Conservation (phyloP, 2,113 vertebrate genomes). For the Alligator sinensis region DNA sequence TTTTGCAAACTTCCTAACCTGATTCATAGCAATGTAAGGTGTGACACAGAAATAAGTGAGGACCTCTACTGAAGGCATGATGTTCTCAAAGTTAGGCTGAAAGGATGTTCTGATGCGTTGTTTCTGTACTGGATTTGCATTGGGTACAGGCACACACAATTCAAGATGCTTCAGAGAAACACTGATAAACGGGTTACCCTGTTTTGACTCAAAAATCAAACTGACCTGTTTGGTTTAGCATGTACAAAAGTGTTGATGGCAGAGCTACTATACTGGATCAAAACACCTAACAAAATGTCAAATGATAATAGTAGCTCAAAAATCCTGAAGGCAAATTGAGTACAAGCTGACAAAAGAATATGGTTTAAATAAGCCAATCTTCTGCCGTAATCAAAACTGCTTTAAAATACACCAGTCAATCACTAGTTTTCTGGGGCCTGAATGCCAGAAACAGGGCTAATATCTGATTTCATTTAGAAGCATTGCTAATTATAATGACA, state of each 20-base stretch:
- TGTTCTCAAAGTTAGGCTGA: neutral
- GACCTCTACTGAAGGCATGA: neutral
- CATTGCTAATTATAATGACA: neutral
- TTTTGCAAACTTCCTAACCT: neutral
- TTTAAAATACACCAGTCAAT: neutral
- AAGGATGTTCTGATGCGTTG: neutral
- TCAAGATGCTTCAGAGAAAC: neutral
- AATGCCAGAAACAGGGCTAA: neutral
- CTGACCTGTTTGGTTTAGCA: neutral
- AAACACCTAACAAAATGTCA: neutral
- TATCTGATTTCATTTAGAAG: neutral
- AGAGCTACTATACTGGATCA: neutral
- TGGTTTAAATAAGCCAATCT: neutral
- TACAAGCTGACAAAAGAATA: neutral
- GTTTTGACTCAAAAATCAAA: neutral
- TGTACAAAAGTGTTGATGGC: neutral
- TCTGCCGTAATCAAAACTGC: neutral
- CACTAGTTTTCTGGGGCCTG: neutral
- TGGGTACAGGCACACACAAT: neutral
- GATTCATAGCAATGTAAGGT: neutral
- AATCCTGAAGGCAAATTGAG: neutral
- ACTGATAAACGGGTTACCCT: neutral
- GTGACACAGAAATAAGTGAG: neutral
- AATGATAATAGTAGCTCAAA: neutral
- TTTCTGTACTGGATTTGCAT: neutral